phyloP scores from a whole-genome alignment of 1,140 invertebrate species.

The Bicyclus anynana region DNA sequence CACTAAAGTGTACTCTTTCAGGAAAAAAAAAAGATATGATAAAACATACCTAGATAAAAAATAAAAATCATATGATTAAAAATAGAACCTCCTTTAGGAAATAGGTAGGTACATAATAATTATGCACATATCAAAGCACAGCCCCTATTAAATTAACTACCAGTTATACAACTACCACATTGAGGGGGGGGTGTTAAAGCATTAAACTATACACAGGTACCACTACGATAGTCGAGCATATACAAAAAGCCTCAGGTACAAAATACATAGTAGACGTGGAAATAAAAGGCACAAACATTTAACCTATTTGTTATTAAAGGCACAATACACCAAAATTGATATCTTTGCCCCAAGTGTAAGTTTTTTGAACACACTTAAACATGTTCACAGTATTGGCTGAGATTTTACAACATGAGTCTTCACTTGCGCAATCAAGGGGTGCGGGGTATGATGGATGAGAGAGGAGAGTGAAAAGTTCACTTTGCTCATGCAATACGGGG shows the following conservation, averaged over 20 bases:
- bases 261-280: conserved; percentile 54
- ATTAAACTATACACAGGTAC: conserved; percentile 5
- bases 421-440: too few species aligned
- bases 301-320: conserved; percentile 63
- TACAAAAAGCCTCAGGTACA: conserved; percentile 64
- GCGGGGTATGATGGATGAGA: too few species aligned
- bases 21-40: too few species aligned
- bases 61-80: too few species aligned
- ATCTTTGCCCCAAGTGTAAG: not conserved
- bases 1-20: too few species aligned
- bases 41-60: too few species aligned
- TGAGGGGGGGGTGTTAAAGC: conserved; percentile 11
- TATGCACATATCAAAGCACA: not conserved
- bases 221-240: conserved; percentile 23
- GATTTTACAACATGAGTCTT: too few species aligned
- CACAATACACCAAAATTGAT: conserved; percentile 59
- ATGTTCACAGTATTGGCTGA: too few species aligned
- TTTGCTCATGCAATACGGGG: too few species aligned
- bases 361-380: not conserved
- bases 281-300: conserved; percentile 72
- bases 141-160: not conserved
- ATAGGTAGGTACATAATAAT: too few species aligned
- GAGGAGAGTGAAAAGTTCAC: too few species aligned
- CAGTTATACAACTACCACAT: not conserved
- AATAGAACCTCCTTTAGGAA: too few species aligned